These are phyloP conservation scores for Mormyrops boulengeri DNA, from an alignment of 2,797 vertebrate genomes.

Conservation along the genomic window DNA sequence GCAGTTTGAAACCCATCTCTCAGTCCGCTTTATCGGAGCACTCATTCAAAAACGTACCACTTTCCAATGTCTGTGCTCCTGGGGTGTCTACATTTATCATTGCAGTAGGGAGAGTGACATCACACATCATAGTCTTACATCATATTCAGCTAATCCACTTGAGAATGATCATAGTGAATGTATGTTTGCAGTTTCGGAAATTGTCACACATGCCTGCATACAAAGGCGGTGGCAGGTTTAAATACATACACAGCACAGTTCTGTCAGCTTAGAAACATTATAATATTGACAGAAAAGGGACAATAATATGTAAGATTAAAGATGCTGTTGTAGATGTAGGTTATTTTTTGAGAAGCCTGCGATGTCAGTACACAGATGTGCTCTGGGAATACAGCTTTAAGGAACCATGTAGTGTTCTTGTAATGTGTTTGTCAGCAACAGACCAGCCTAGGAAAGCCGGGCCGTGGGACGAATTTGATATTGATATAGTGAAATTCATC, in stretches of 20 bases:
- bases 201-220: background rate
- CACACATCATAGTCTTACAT: background rate
- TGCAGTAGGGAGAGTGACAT: background rate
- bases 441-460: background rate
- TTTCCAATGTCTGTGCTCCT: background rate
- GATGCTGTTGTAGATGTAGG: constrained; percentile 44
- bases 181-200: background rate
- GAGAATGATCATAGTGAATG: background rate
- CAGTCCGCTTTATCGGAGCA: background rate
- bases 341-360: constrained; percentile 54
- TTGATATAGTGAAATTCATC: background rate
- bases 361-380: constrained; percentile 56
- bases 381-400: background rate
- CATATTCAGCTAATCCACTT: background rate
- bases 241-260: background rate
- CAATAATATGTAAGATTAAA: constrained; percentile 56
- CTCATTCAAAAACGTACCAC: background rate
- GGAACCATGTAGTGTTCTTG: background rate
- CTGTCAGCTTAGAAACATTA: constrained; percentile 23
- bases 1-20: background rate
- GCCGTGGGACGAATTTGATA: no score
- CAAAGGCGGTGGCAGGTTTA: background rate
- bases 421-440: background rate
- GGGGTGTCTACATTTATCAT: background rate
- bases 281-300: constrained; percentile 46